Conservation (phyloP, 2,888 invertebrate genomes). For the Loripinus fragilis region DNA sequence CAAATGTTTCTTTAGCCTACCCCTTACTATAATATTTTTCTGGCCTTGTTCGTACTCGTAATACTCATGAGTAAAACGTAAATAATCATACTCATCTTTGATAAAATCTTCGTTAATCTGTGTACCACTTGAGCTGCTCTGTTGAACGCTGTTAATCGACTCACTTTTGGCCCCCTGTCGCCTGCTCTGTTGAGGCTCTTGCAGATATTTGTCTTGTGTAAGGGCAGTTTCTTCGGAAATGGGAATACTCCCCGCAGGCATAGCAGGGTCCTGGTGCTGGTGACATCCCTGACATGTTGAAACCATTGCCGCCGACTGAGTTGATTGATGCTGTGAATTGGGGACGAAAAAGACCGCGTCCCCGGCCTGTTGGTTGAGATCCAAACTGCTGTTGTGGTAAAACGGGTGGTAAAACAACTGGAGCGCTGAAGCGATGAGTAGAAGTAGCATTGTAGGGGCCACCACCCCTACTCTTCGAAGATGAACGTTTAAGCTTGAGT, state of each 20-base stretch:
- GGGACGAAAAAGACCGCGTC: not conserved
- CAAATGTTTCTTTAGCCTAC: slow-evolving; percentile 23
- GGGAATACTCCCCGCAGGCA: slow-evolving; percentile 32
- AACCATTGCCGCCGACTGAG: not conserved
- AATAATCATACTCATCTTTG: slow-evolving; percentile 42
- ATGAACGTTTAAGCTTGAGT: slow-evolving; percentile 33
- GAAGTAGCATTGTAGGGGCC: not conserved
- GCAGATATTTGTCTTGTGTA: not conserved
- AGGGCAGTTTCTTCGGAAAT: slow-evolving; percentile 33
- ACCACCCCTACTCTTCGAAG: not conserved
- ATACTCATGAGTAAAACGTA: slow-evolving; percentile 38
- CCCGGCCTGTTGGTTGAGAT: not conserved
- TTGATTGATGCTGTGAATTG: not conserved
- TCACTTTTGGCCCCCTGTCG: too few relatives aligned
- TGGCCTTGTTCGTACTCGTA: slow-evolving; percentile 47
- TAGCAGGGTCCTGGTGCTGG: not conserved
- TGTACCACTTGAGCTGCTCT: too few relatives aligned
- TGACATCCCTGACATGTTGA: not conserved
- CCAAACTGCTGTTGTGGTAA: not conserved
- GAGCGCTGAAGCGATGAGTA: not conserved
- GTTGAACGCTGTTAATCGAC: not conserved
- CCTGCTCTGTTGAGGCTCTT: too few relatives aligned
- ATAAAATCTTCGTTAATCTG: slow-evolving; percentile 1
- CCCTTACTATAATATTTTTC: slow-evolving; percentile 42
- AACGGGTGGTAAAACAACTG: not conserved